Conservation (phyloP, 2,797 vertebrate genomes). For the Meda fulgida region DNA sequence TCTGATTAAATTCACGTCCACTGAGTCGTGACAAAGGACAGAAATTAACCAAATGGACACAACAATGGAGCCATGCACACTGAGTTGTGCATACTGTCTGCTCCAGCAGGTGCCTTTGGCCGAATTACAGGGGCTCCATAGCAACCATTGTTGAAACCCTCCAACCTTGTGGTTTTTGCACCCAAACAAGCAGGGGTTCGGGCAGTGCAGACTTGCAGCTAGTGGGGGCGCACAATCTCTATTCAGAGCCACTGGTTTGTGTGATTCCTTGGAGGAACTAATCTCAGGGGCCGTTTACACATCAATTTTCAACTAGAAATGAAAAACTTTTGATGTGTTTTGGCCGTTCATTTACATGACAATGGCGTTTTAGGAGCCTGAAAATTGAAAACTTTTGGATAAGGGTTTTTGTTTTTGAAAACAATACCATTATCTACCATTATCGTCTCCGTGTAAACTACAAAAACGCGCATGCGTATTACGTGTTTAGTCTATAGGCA, state of each 20-base stretch:
- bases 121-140: slow-evolving; percentile 29
- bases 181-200: slow-evolving; percentile 23
- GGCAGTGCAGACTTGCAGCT: slow-evolving; percentile 31
- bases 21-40: slow-evolving; percentile 22
- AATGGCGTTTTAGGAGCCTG: fast-evolving
- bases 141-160: slow-evolving; percentile 52
- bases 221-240: slow-evolving; percentile 24
- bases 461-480: neutral
- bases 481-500: neutral
- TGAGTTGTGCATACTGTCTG: slow-evolving; percentile 13
- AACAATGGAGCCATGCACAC: slow-evolving; percentile 7
- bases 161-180: slow-evolving; percentile 21
- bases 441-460: neutral
- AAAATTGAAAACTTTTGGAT: neutral
- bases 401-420: neutral
- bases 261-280: slow-evolving; percentile 37
- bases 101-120: slow-evolving; percentile 50
- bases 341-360: neutral
- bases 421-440: neutral
- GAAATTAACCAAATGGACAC: slow-evolving; percentile 31
- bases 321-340: neutral
- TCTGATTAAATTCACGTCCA: slow-evolving; percentile 10
- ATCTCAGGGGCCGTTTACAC: neutral
- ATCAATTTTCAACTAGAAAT: neutral
- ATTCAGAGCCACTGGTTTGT: slow-evolving; percentile 54